These are phyloP conservation scores for Strix uralensis DNA, from an alignment of 2,113 vertebrate species.

Conservation along the genomic window DNA sequence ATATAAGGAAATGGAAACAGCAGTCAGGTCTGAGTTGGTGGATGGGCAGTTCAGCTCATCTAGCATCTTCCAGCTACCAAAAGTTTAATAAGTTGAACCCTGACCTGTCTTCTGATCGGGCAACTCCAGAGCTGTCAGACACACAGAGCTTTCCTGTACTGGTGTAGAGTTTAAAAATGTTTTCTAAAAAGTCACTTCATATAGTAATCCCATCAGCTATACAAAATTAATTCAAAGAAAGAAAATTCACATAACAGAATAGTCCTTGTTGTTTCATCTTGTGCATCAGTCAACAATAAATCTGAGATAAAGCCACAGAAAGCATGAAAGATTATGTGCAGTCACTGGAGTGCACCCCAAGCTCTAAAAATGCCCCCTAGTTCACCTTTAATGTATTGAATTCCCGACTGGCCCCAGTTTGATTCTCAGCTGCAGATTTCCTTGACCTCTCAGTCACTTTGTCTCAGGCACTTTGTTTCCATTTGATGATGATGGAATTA, in stretches of 20 bases:
- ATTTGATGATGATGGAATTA: constrained; percentile 54
- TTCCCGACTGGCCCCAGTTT: neutral
- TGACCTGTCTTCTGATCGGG: neutral
- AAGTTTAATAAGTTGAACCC: neutral
- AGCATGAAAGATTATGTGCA: neutral
- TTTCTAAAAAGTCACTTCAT: neutral
- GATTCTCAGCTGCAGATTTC: constrained; percentile 16
- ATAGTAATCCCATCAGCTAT: rapidly evolving
- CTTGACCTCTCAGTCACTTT: constrained; percentile 32
- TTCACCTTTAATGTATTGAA: constrained; percentile 12
- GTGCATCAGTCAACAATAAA: neutral
- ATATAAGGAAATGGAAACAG: neutral
- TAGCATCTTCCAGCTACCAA: neutral
- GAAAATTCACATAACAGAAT: neutral
- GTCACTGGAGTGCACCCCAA: neutral
- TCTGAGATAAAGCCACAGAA: neutral
- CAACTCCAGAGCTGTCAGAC: neutral
- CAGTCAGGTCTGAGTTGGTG: neutral
- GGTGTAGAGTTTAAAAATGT: neutral
- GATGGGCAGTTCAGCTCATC: neutral
- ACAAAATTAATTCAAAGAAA: neutral
- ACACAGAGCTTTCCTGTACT: neutral
- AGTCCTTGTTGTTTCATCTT: neutral
- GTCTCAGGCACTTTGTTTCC: constrained; percentile 49
- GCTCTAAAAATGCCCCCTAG: neutral